Evolutionary conservation across 2,113 vertebrate species (phyloP).

Genomic region (Prunella himalayana): DNA sequence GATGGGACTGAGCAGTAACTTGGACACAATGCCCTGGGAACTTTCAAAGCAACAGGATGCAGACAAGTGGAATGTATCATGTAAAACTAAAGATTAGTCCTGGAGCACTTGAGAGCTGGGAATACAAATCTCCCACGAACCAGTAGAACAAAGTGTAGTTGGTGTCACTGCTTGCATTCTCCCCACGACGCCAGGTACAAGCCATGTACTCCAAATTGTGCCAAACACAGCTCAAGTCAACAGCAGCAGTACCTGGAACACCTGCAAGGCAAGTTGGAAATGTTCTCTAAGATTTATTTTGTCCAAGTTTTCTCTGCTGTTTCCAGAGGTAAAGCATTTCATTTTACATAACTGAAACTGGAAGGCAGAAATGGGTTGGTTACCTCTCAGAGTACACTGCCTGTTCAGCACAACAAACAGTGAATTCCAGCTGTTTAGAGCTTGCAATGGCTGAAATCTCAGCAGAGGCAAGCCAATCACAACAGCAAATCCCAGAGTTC

Average conservation of each 20-base stretch:
- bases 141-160: constrained; percentile 53
- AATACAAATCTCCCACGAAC: constrained; percentile 21
- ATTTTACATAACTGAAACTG: neutral
- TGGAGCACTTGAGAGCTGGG: neutral
- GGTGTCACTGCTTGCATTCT: neutral
- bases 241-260: constrained; percentile 36
- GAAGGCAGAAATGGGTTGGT: neutral
- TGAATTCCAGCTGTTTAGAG: neutral
- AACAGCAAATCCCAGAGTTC: neutral
- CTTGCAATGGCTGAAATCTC: neutral
- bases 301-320: neutral
- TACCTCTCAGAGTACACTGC: neutral
- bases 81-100: neutral
- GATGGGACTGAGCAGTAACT: neutral
- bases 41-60: neutral
- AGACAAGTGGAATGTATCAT: neutral
- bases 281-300: neutral
- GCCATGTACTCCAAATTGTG: constrained; percentile 35
- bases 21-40: neutral
- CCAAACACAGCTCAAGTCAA: constrained; percentile 50
- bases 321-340: neutral
- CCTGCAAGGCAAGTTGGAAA: constrained; percentile 43
- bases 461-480: neutral
- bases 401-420: neutral
- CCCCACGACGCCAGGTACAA: constrained; percentile 49